Conservation (phyloP, 2,888 invertebrate species). For the Torymus aiolomorphi region DNA sequence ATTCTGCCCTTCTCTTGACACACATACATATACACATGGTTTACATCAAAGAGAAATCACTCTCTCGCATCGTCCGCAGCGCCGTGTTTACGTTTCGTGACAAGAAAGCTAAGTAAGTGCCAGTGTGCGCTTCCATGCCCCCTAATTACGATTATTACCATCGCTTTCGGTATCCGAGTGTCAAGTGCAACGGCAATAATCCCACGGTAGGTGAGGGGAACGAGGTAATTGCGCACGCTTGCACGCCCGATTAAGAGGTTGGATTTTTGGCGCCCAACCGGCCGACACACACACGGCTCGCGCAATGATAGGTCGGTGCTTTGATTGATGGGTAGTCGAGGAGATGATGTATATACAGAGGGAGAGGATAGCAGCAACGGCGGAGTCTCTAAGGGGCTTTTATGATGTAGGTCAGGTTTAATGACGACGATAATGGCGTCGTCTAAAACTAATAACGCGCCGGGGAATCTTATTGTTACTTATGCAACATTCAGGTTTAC, state of each 20-base stretch:
- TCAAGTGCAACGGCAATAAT: neutral
- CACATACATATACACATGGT: no score
- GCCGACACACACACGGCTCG: no score
- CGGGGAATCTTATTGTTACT: conserved; percentile 3
- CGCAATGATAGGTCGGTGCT: no score
- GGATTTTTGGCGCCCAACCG: no score
- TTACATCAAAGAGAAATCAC: conserved; percentile 27
- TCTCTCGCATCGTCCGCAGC: conserved; percentile 20
- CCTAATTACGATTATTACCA: conserved; percentile 43
- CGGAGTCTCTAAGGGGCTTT: no score
- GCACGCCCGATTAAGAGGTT: no score
- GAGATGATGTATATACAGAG: no score
- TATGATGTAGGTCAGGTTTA: neutral
- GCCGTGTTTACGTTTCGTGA: conserved; percentile 45
- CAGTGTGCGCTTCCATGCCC: neutral
- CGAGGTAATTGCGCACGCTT: no score
- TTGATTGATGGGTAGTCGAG: no score
- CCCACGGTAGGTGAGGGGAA: no score
- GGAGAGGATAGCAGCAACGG: no score
- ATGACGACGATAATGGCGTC: conserved; percentile 8
- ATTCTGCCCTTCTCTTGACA: no score
- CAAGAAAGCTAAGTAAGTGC: conserved; percentile 23
- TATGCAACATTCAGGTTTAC: neutral
- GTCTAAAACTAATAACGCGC: neutral
- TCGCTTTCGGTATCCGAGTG: conserved; percentile 24